Base-by-base conservation (phyloP, 2,113 vertebrate genomes). In the Oreochromis spilurus region DNA sequence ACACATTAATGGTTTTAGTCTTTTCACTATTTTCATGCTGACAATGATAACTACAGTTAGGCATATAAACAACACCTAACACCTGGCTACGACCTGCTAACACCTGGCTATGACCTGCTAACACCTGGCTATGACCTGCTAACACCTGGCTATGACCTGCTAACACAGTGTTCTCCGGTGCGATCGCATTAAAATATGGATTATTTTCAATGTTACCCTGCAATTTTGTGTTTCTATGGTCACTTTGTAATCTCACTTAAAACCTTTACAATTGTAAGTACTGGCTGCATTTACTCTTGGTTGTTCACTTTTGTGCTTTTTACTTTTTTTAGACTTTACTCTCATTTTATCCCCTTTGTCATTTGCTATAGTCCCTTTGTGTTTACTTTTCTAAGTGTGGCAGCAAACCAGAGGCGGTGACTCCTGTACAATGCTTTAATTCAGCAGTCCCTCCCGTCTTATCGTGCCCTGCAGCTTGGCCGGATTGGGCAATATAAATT, bases 401-500 rank as follows among this genome's bases (percentile, higher is more conserved):
- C 86, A 82, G 38, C 43, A 60, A 81, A 90, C 83, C 84, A 84
- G 50, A 86, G 82, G 45, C 65, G 60, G 50, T 53, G 70, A 90
- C 88, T 90, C 84, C 83, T 67, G 83, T 50, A 88, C 92, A 94
- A 88, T 95, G 75, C 88, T 65, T 91, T 31, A 79, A 54, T 92
- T 88, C 91, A 52, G 83, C 84, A 83, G 89, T 81, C 88, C 85
- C 93, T 93, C 90, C 91, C 80, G 29, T 87, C 95, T 96, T 97
- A 97, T 97, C 96, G 88, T 92, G 88, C 89, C 84, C 84, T 85
- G 89, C 95, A 96, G 95, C 95, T 96, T 94, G 94, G 91, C 91
- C 87, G 85, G 94, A 95, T 96, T 93, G 94, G 81, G 96, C 94
- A 95, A 94, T 96, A 95, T 91, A 95, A 96, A 94, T 96, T 93